Base-by-base conservation (phyloP, 92 coral and sea anemone species). In the Isaurus tuberculatus region DNA sequence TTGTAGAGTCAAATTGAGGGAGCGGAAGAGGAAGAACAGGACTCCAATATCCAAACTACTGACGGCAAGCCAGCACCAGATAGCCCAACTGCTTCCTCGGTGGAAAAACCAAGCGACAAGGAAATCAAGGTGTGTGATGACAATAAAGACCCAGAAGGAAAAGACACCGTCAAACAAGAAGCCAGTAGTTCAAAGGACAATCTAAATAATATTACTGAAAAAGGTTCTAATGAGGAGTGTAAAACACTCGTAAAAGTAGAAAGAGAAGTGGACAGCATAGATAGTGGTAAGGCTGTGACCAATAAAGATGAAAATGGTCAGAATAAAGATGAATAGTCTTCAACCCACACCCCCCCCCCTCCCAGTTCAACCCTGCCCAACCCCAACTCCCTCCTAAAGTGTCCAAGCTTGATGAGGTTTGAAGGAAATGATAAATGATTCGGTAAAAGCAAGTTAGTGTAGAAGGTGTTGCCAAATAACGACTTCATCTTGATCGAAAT, bases 1-100 rank as follows among this genome's bases (percentile, higher is more conserved):
- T 72, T 80, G 27, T 69, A 89, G 92, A 79, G 65, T 74, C 89
- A 85, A 49, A 36, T 68, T 8, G 78, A 70, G 26, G 89, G 80
- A 40, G 83, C 32, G 44, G 92, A 89, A 17, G 92, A 89, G 25
- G 89, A 89, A 6, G 84, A 89, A 55, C 73, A 65, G 4, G 86
- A 83, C 36, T 17, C 27, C 26, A 19, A 14, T 28, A 42, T 17
- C 37, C n/a, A 40, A 40, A 46, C 64, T 1, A 67, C 73, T n/a
- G 75, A 72, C 3, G 44, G 43, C 9, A 80, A 60, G 15, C 17
- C 37, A 31, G 48, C 44, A 8, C 46, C 22, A 20, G 95, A 89
- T 69, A 78, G 66, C 48, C 46, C 64, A 25, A 73, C 70, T 43
- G 65, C 63, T 25, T 72, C 79, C 49, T 65, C 63, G 2, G 79